A percentile compares a stretch with the other conserved stretches of the same genome.
Evolutionary conservation across 2,888 invertebrate species (phyloP).

Genomic region (Eurois occulta): DNA sequence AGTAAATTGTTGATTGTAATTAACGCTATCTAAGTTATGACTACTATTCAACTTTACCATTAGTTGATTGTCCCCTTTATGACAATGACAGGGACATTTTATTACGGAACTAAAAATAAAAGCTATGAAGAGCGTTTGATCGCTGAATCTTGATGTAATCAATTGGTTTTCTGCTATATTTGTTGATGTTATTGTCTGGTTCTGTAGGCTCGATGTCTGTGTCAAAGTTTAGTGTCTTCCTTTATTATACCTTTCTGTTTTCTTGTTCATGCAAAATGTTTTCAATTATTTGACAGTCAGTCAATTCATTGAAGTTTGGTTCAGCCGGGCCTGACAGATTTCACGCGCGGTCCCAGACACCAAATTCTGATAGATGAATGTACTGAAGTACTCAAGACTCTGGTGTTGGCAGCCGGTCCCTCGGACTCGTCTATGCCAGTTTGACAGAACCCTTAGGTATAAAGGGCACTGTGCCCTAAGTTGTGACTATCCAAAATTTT

Average conservation of each 20-base stretch:
- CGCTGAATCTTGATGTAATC: constrained; percentile 43
- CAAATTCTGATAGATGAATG: not conserved
- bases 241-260: not conserved
- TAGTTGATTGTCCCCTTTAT: constrained; percentile 66
- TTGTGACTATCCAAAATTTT: too few species aligned
- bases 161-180: constrained; percentile 30
- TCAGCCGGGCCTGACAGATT: not conserved
- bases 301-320: not conserved
- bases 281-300: not conserved
- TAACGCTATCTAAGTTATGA: constrained; percentile 48
- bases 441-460: not conserved
- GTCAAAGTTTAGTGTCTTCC: not conserved
- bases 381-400: not conserved
- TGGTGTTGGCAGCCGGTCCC: not conserved
- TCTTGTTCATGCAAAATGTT: not conserved
- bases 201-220: not conserved
- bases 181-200: constrained; percentile 32
- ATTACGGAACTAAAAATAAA: constrained; percentile 61
- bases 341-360: too few species aligned
- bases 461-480: too few species aligned
- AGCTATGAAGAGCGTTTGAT: constrained; percentile 54
- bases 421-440: not conserved
- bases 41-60: constrained; percentile 57
- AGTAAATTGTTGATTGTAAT: constrained; percentile 54
- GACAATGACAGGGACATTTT: constrained; percentile 55